Evolutionary conservation across 2,888 invertebrate species (phyloP), one percentile per base, ranked within the genome.

Genomic region (Fragum fragum): DNA sequence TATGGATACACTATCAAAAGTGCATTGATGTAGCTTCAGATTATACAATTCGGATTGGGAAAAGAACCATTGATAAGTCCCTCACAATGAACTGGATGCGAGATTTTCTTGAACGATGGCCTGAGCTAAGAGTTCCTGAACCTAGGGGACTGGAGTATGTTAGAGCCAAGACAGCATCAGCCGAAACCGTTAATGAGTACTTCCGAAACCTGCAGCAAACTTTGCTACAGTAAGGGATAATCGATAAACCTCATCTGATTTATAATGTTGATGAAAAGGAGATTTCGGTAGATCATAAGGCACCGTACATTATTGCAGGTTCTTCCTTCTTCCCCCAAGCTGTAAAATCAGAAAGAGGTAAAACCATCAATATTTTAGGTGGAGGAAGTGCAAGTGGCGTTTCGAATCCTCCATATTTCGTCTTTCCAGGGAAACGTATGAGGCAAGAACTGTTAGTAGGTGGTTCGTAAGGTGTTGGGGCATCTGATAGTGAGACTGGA

Each of bases 261-360:
- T 81, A 66, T 47, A 84, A 84, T 76, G 39, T 72, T 16, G 84
- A 81, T 78, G 81, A 76, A 73, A 84, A 84, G 59, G 76, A 78
- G 16, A 39, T 84, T 18, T 47, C 73, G 18, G 18, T 23, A 16
- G 59, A 81, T 5, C 81, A 84, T 66, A 73, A 47, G 14, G 75
- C 79, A 18, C 74, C 79, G 1, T 57, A 47, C 47, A 69, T 79
- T 71, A 59, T 81, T 66, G 68, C 23, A 14, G 55, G 39, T 16
- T 61, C 39, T 21, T n/a, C 21, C 7, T 3, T n/a, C 63, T n/a
- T 23, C 26, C 71, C 68, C 14, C 32, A 66, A 1, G 80, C 68
- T 18, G 73, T 81, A 0, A 79, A 76, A n/a, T n/a, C 73, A 28
- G 73, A 69, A 1, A 63, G 57, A 21, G 26, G 59, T 5, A 69